Base-by-base conservation (phyloP, 2,888 invertebrate species). In the Drosophila tanythrix region DNA sequence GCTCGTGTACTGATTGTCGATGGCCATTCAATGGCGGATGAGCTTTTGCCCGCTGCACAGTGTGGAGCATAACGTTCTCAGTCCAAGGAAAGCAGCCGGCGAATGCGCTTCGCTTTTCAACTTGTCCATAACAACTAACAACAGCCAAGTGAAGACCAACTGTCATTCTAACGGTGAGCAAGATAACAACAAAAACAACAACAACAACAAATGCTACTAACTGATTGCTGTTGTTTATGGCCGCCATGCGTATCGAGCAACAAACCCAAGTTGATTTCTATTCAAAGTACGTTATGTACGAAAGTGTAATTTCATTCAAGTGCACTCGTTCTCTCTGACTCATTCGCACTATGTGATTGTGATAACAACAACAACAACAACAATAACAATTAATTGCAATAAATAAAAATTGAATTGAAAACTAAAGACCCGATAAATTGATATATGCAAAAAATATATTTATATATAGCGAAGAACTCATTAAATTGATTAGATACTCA, bases 401-500 rank as follows among this genome's bases (percentile, higher is more conserved):
- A 55, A 76, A 50, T 63, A 33, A 48, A 63, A 40, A 62, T 27
- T 55, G 18, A 55, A 56, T 56, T 38, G 27, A 38, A 29, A 38
- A 13, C 11, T 56, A 10, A 60, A 57, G 35, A 21, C 11, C 40
- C 43, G 33, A 18, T 25, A 21, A 62, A 62, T 73, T 38, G 27
- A 36, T 50, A 33, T 71, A 69, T 65, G 65, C 74, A 69, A 77
- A 83, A 75, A 69, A 21, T 5, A 2, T 21, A 21, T 6, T 13
- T 15, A 10, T 5, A 8, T 33, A 18, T 36, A 1, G 11, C 64
- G 66, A 57, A 35, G 57, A 87, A 74, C 79, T 85, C 78, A 85
- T 90, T 87, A 82, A 68, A 55, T 75, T 88, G 89, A 89, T 89
- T 78, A 89, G 89, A 87, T 83, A 76, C 65, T 64, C 50, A 35